Evolutionary conservation across 2,797 vertebrate species (phyloP), one percentile per base, ranked within the genome.

Genomic region (Triplophysa yarkandensis): DNA sequence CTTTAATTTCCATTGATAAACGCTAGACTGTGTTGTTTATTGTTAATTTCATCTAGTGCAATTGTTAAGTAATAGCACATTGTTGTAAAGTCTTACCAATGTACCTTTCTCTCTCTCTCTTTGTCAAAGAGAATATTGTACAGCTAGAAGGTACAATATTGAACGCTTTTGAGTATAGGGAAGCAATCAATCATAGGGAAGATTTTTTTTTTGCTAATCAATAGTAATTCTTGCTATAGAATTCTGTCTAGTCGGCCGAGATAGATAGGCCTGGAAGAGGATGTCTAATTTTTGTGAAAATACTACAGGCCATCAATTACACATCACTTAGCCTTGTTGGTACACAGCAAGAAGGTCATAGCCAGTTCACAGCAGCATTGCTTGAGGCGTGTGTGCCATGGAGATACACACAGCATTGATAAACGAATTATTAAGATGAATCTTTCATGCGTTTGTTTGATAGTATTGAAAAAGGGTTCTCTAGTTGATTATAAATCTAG

Each of bases 241-340:
- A 27, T 65, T 73, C 32, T 65, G 69, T 16, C 23, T 63, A 54
- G 60, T 64, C 19, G 27, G 62, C 44, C 58, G 61, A 66, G 63
- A 75, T 61, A 74, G 68, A 75, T 72, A 61, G 50, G 52, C 16
- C 21, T 4, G 16, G 62, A 46, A 39, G 44, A 41, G 63, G 25
- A 63, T 89, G 90, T 85, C 83, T 92, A 93, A 93, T 93, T 92
- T 91, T 86, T 86, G 81, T 90, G 84, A 80, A 90, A 91, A 88
- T 87, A 86, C 88, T 85, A 58, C 84, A 71, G 85, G 85, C 82
- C 86, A 88, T 89, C 83, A 90, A 85, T 90, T 86, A 89, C 76
- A 86, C 84, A n/a, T 85, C 89, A 82, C n/a, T 89, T 91, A 90
- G 88, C 87, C 83, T 19, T 44, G 63, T 3, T 79, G 71, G 50